Evolutionary conservation across 2,113 vertebrate species (phyloP).

Genomic region (Paratilapia polleni): DNA sequence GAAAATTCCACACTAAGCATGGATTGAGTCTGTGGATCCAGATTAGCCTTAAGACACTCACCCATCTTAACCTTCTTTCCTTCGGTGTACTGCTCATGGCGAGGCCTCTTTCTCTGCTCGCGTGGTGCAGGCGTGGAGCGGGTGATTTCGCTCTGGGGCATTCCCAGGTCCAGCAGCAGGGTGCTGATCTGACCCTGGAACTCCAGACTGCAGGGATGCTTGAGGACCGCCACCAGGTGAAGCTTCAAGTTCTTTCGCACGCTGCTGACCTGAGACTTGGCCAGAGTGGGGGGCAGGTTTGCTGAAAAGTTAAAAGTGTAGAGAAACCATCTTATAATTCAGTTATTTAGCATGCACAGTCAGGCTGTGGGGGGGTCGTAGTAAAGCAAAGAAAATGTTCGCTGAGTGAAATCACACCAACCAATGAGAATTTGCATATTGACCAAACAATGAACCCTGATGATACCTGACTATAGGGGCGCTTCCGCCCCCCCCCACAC

Average conservation of each 20-base stretch:
- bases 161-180: conserved; percentile 92
- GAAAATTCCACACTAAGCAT: too few species aligned
- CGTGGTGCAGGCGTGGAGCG: conserved; percentile 85
- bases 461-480: too few species aligned
- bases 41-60: conserved; percentile 65
- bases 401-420: too few species aligned
- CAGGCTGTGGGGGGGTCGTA: not conserved
- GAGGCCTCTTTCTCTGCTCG: conserved; percentile 85
- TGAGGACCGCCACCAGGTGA: conserved; percentile 89
- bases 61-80: conserved; percentile 93
- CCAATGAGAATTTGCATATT: too few species aligned
- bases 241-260: conserved; percentile 96
- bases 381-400: not conserved
- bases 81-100: conserved; percentile 84
- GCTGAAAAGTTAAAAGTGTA: conserved; percentile 74
- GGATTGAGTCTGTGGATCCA: not conserved
- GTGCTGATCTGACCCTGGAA: conserved; percentile 94
- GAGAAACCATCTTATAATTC: not conserved
- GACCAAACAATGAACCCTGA: too few species aligned
- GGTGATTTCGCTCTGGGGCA: conserved; percentile 88
- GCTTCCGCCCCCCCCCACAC: too few species aligned
- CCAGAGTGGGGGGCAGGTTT: conserved; percentile 92
- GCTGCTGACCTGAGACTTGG: conserved; percentile 97
- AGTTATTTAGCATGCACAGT: not conserved
- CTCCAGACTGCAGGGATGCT: conserved; percentile 89